Conservation (phyloP, 2,113 vertebrate species). For the Panthera uncia region DNA sequence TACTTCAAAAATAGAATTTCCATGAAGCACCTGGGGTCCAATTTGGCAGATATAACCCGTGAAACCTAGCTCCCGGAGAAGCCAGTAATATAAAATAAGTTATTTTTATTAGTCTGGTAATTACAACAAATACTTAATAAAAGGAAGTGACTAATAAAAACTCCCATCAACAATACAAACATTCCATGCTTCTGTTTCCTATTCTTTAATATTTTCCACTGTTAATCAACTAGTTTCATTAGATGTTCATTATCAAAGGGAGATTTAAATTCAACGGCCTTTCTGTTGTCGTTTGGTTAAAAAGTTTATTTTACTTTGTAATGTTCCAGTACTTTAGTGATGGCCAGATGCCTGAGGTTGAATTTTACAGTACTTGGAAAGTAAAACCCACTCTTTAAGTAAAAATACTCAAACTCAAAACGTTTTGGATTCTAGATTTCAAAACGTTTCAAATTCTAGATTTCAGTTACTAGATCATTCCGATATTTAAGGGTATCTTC, state of each 20-base stretch:
- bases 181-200: slow-evolving; percentile 58
- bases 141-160: slow-evolving; percentile 54
- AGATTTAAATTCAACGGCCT: background rate
- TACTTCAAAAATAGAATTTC: slow-evolving; percentile 1
- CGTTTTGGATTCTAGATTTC: slow-evolving; percentile 3
- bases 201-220: slow-evolving; percentile 47
- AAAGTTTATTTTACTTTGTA: slow-evolving; percentile 41
- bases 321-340: background rate
- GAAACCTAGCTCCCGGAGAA: slow-evolving; percentile 44
- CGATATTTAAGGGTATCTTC: background rate
- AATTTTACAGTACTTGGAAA: slow-evolving; percentile 37
- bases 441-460: background rate
- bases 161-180: slow-evolving; percentile 48
- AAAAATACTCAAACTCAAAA: slow-evolving; percentile 12
- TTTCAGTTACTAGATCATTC: background rate
- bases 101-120: slow-evolving; percentile 7
- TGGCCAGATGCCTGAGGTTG: background rate
- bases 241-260: slow-evolving; percentile 6
- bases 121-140: slow-evolving; percentile 40
- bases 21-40: slow-evolving; percentile 21
- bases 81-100: background rate
- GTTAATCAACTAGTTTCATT: background rate
- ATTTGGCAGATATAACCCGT: slow-evolving; percentile 39
- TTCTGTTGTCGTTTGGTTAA: background rate
- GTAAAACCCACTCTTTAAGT: slow-evolving; percentile 14